Percentiles rank a stretch among this genome's conserved stretches.
These are phyloP conservation scores for Antheraea assamensis DNA, from an alignment of 2,888 invertebrate species.

Conservation along the genomic window DNA sequence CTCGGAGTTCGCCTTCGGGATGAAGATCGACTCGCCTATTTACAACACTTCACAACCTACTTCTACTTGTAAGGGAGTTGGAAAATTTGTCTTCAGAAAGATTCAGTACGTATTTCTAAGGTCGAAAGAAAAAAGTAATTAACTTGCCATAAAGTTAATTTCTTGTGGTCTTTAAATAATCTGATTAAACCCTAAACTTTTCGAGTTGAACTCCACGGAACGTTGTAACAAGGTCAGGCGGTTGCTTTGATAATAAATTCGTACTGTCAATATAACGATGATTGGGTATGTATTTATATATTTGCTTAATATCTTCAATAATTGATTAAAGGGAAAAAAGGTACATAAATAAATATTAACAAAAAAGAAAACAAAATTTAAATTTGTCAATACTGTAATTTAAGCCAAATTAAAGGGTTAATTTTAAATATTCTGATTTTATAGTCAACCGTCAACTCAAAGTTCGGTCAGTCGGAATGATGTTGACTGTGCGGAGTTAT, in stretches of 20 bases:
- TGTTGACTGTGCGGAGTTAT: not conserved
- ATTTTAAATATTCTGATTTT: not conserved
- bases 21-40: conserved; percentile 1
- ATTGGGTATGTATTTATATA: not conserved
- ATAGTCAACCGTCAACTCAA: not conserved
- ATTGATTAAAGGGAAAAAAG: not conserved
- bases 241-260: conserved; percentile 15
- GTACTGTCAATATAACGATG: not conserved
- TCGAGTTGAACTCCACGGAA: conserved; percentile 10
- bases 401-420: no score
- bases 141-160: conserved; percentile 25
- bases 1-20: not conserved
- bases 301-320: not conserved
- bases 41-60: conserved; percentile 15
- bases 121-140: conserved; percentile 23
- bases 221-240: conserved; percentile 13
- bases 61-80: conserved; percentile 17
- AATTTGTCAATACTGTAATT: no score
- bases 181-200: conserved; percentile 21
- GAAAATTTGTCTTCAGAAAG: conserved; percentile 18
- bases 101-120: conserved; percentile 15
- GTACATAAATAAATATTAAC: no score
- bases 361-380: no score
- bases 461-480: not conserved
- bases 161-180: conserved; percentile 24